phyloP scores from a whole-genome alignment of 1,140 invertebrate species.

The Drosophila insularis region DNA sequence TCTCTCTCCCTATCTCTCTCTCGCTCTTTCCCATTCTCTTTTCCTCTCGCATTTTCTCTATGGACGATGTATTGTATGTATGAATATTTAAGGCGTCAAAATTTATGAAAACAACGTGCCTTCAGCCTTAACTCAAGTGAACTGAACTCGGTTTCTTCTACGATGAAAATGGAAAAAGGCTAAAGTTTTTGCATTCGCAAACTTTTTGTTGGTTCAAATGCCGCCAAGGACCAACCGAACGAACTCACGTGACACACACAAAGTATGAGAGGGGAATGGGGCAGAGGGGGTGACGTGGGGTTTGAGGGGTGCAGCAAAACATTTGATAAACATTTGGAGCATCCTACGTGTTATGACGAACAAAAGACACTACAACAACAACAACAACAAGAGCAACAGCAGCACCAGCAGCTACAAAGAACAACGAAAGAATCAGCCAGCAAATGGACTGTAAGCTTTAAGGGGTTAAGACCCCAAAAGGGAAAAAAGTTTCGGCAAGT shows the following conservation, averaged over 20 bases:
- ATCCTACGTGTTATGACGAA: constrained; percentile 65
- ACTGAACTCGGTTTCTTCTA: constrained; percentile 1
- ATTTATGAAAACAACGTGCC: constrained; percentile 80
- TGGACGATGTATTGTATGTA: constrained; percentile 34
- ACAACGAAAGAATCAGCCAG: constrained; percentile 53
- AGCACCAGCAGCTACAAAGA: constrained; percentile 13
- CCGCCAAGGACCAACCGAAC: constrained; percentile 5
- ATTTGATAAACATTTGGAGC: constrained; percentile 76
- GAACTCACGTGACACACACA: constrained; percentile 72
- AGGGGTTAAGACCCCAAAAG: constrained; percentile 17
- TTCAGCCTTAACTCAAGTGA: constrained; percentile 38
- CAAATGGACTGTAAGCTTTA: constrained; percentile 64
- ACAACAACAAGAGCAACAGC: constrained; percentile 8
- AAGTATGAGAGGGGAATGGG: constrained; percentile 14
- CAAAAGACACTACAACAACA: constrained; percentile 32
- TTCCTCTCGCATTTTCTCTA: neutral
- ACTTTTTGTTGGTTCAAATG: constrained; percentile 43
- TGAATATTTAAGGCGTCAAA: constrained; percentile 75
- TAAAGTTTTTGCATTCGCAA: constrained; percentile 66
- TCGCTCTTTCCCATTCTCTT: constrained; percentile 7
- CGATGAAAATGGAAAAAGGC: constrained; percentile 40
- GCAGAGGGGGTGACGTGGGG: neutral
- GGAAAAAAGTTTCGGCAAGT: constrained; percentile 47
- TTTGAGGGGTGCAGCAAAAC: constrained; percentile 45
- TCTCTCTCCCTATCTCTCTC: constrained; percentile 35